Conservation (phyloP, 23 tunicate genomes). For the Clavelina lepadiformis region DNA sequence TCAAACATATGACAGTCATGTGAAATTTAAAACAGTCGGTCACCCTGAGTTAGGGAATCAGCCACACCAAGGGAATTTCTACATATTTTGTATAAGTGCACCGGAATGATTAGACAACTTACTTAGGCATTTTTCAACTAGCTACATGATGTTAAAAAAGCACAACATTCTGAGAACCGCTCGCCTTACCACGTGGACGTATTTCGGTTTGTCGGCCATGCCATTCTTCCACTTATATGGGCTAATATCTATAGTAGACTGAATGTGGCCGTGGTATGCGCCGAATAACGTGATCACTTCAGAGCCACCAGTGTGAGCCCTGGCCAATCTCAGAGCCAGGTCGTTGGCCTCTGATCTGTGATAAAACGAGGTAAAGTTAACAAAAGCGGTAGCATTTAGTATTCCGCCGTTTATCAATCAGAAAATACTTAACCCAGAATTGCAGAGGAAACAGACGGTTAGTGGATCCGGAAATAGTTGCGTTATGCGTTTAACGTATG, state of each 20-base stretch:
- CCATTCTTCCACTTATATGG: constrained; percentile 77
- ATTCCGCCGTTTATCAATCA: not conserved
- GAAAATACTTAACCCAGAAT: constrained; percentile 63
- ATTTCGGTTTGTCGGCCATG: constrained; percentile 36
- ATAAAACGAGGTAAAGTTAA: not conserved
- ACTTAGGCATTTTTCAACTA: no score
- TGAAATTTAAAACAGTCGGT: no score
- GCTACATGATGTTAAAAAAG: no score
- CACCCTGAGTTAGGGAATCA: no score
- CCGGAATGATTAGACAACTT: no score
- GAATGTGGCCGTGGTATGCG: constrained; percentile 92
- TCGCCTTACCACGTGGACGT: constrained; percentile 75
- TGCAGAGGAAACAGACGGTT: constrained; percentile 67
- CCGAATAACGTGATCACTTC: constrained; percentile 74
- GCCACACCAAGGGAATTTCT: no score
- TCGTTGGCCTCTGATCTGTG: constrained; percentile 94
- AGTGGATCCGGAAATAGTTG: constrained; percentile 63
- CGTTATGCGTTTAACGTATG: constrained; percentile 49
- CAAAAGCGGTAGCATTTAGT: not conserved
- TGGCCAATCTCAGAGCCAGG: constrained; percentile 75
- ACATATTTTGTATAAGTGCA: no score
- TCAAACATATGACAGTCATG: no score
- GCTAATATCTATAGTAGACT: constrained; percentile 59
- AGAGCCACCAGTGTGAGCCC: constrained; percentile 67
- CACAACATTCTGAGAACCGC: no score